Conservation (phyloP, 2,113 vertebrate genomes). For the Choloepus hoffmanni region DNA sequence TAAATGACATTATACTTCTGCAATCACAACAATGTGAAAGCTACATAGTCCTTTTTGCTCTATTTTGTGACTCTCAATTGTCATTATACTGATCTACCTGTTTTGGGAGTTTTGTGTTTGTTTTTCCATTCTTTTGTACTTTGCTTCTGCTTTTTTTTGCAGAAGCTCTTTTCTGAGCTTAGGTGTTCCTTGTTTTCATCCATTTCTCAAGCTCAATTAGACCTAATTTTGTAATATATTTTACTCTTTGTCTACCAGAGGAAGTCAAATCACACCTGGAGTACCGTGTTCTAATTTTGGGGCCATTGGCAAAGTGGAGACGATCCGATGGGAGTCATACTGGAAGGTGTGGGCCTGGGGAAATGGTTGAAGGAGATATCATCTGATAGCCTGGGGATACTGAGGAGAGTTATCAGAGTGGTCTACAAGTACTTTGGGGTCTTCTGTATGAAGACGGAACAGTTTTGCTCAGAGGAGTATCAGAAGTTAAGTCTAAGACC, state of each 20-base stretch:
- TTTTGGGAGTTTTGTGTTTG: no score
- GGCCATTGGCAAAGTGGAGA: background rate
- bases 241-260: background rate
- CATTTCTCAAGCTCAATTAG: background rate
- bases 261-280: background rate
- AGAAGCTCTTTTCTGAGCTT: background rate
- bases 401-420: background rate
- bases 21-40: background rate
- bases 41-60: background rate
- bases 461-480: constrained; percentile 40
- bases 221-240: background rate
- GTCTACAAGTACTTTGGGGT: background rate
- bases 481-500: background rate
- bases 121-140: background rate
- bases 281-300: background rate
- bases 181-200: background rate
- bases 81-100: background rate
- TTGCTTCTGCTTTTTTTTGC: background rate
- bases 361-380: background rate
- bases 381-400: background rate
- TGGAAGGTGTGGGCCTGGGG: no score
- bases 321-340: rapidly evolving
- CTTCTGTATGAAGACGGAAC: background rate
- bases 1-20: background rate
- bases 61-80: background rate